Evolutionary conservation across 1,140 invertebrate species (phyloP), one percentile per base, ranked within the genome.

Genomic region (Megathymus violae): DNA sequence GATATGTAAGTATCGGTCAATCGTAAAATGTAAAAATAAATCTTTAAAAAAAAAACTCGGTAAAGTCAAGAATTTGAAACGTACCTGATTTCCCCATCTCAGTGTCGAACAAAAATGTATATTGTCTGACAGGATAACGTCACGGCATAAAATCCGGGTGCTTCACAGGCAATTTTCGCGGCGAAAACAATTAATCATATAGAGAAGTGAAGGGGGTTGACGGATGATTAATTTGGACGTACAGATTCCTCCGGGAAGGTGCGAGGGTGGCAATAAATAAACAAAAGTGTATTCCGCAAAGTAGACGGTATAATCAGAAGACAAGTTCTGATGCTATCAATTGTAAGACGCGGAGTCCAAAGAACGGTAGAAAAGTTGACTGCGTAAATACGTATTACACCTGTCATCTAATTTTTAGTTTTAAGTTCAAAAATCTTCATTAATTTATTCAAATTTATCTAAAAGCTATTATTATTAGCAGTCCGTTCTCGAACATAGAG

Each of bases 201-300:
- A 59, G 54, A 64, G 22, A 31, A 56, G 62, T 54, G 69, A 68
- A 69, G 61, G 64, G 64, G 67, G 64, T 71, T 70, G 73, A 67
- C 67, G 69, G 65, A 71, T 80, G 77, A 77, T 77, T 80, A 77
- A 80, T 80, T 67, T 48, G 34, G 31, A 27, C 27, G 67, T 64
- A 60, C 59, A 64, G 65, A 71, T 64, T 51, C 54, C 41, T 38
- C 50, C 47, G 50, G 63, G 58, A 72, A 76, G 77, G 74, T 79
- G 74, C 52, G 64, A 66, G 60, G 56, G 54, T 62, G 50, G 51
- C 54, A 51, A 63, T 71, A 64, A 62, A 69, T 66, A 69, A 69
- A 54, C 52, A 31, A 52, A 62, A 67, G 64, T 64, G 59, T 60
- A 69, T 62, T 60, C 46, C 27, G 46, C 22, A 36, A 27, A 60